Evolutionary conservation across 1,140 invertebrate genomes (phyloP), one percentile per base, ranked within the genome.

Genomic region (Monochamus saltuarius): DNA sequence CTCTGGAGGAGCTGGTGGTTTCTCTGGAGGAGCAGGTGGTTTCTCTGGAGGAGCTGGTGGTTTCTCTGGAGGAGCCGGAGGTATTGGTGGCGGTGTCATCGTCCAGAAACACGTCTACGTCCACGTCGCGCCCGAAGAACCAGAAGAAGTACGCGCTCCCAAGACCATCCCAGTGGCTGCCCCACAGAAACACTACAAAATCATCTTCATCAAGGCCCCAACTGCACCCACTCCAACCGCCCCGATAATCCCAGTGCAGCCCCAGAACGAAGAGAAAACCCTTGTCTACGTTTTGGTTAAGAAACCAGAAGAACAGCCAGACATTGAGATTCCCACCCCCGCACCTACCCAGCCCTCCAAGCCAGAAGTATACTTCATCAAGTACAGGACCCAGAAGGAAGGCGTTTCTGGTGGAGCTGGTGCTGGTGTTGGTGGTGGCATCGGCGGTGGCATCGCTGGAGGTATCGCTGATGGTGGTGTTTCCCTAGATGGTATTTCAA

Each of bases 341-440:
- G 83, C 86, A 1, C 89, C 89, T 6, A 91, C 89, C 46, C 85
- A 89, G 68, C 89, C 89, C 47, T 85, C 86, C 75, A 92, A 92
- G 82, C 89, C 89, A 29, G 89, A 92, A 80, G 90, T 92, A 42
- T 91, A 91, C 84, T 92, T 92, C 83, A 92, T 92, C 83, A 87
- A 89, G 63, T 92, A 92, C 87, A 90, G 90, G 84, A 89, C 89
- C 65, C 88, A 89, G 79, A 82, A 82, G 75, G 79, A 82, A 63
- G 75, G 73, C 60, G 79, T 86, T 84, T 76, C 72, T 39, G 64
- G 71, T 47, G 75, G 69, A 45, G 77, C 43, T 37, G 59, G 56
- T 9, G 59, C 59, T 19, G 51, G 69, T 16, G 59, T 67, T 37
- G 75, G 70, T 56, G 71, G 75, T 56, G 14, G 4, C 39, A 42